These are phyloP conservation scores for Ophioninae sp. DNA, from an alignment of 2,888 invertebrate genomes.

Conservation along the genomic window DNA sequence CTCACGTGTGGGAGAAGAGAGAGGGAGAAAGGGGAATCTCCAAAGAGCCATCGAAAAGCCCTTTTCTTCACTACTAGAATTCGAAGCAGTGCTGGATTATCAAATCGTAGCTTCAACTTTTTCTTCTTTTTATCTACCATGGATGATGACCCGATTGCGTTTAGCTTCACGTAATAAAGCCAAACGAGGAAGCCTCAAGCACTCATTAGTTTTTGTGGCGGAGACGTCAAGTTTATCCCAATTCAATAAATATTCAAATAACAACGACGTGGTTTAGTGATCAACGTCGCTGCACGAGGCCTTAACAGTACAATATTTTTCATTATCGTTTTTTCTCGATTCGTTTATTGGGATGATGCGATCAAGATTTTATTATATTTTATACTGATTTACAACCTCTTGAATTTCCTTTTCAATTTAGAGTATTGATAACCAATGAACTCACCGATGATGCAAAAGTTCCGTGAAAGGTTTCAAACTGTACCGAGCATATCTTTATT, in stretches of 20 bases:
- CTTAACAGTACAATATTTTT: neutral
- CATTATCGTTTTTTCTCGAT: neutral
- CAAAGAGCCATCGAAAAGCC: slow-evolving; percentile 45
- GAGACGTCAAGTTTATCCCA: neutral
- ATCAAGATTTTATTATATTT: neutral
- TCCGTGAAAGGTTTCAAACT: too few relatives aligned
- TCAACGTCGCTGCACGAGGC: neutral
- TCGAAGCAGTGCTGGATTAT: neutral
- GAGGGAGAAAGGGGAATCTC: neutral
- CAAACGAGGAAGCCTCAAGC: neutral
- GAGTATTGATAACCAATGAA: too few relatives aligned
- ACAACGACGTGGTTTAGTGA: neutral
- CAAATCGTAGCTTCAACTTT: neutral
- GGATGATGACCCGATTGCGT: neutral
- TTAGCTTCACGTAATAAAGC: neutral
- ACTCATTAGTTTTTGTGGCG: neutral
- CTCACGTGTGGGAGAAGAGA: neutral
- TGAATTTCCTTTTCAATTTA: too few relatives aligned
- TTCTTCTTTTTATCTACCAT: neutral
- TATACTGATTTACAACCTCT: too few relatives aligned
- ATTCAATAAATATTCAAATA: neutral
- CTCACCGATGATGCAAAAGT: too few relatives aligned
- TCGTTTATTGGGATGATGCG: neutral
- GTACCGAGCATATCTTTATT: too few relatives aligned
- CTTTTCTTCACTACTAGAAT: neutral